Base-by-base conservation (phyloP, 1,140 invertebrate genomes). In the Drosophila ananassae region DNA sequence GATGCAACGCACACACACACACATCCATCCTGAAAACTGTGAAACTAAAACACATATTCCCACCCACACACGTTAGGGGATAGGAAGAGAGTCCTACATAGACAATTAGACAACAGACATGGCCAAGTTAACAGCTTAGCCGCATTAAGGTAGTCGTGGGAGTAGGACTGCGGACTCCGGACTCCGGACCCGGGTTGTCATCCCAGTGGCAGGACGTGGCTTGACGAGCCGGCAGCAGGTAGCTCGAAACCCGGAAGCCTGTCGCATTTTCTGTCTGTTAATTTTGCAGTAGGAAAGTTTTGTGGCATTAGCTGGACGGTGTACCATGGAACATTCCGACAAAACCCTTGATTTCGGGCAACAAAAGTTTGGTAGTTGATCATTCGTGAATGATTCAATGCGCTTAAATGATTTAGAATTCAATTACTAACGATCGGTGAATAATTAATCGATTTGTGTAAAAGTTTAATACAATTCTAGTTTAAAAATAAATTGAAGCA, bases 51-150 rank as follows among this genome's bases (percentile, higher is more conserved):
- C 34, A 37, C 3, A 37, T 37, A 28, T 7, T 17, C 5, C 13
- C 17, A 21, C 41, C 44, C 71, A 67, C 37, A 48, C 30, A 47
- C 8, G 32, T 28, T n/a, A 12, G 10, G 24, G 62, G 63, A 17
- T 25, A 13, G 41, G 41, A 41, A 56, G 66, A n/a, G 24, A 21
- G 64, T 41, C 66, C 53, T 79, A 72, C 80, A 82, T 64, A 74
- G 48, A 81, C 78, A 81, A 77, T 81, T 77, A 81, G 64, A 73
- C 67, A 64, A 58, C 60, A 51, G 63, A 67, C 63, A 51, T 48
- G 68, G 66, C 66, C 57, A 81, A 76, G 75, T 82, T 82, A 66
- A 77, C 73, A 82, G 79, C 71, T 77, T 71, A 77, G 51, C 63
- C 67, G 79, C 68, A 63, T 53, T 73, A 73, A 58, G 48, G 59